Evolutionary conservation across 2,113 vertebrate species (phyloP).

Genomic region (Variabilichromis moorii): DNA sequence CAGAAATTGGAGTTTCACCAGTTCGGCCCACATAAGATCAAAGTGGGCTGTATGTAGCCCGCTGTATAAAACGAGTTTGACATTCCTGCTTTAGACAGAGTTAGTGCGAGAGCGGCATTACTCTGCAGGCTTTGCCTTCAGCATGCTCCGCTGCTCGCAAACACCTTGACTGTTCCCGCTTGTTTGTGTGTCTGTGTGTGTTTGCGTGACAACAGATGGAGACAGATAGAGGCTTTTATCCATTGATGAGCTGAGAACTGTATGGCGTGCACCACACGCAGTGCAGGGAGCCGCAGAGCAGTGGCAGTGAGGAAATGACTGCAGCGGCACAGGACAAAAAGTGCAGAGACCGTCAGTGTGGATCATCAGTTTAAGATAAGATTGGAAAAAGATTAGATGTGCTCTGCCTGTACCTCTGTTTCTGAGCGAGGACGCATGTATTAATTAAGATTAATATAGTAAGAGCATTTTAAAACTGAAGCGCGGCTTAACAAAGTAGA

Average conservation of each 20-base stretch:
- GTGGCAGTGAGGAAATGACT: neutral
- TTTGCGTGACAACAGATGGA: conserved; percentile 34
- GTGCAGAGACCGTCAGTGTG: neutral
- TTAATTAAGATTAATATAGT: neutral
- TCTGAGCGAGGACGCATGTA: neutral
- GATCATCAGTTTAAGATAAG: conserved; percentile 42
- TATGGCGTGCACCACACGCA: neutral
- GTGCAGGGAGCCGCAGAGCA: neutral
- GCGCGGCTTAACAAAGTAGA: neutral
- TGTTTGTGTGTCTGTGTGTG: neutral
- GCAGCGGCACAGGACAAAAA: neutral
- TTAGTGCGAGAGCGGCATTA: neutral
- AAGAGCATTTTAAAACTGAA: conserved; percentile 2
- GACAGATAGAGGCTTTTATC: conserved; percentile 51
- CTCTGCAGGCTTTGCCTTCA: conserved; percentile 15
- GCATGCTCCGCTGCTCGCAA: neutral
- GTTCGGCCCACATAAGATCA: neutral
- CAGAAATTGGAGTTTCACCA: neutral
- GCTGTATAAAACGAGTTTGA: neutral
- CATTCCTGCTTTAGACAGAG: neutral
- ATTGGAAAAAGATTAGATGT: conserved; percentile 17
- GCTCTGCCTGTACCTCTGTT: neutral
- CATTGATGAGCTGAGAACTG: conserved; percentile 27
- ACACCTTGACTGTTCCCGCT: neutral
- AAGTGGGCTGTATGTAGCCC: neutral